Evolutionary conservation across 2,113 vertebrate genomes (phyloP).

Genomic region (Heptranchias perlo): DNA sequence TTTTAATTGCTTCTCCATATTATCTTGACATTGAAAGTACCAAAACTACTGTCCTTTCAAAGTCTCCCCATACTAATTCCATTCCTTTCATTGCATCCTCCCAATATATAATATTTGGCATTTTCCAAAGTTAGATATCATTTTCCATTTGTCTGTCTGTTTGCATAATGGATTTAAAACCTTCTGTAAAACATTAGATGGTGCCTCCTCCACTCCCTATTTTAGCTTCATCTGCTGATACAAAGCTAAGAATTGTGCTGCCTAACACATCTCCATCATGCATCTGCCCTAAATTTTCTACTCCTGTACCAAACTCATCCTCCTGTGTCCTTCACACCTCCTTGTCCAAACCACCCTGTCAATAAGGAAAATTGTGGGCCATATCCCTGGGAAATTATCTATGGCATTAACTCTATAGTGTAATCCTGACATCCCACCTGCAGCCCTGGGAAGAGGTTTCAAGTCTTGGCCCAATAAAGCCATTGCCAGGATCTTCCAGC

Average conservation of each 20-base stretch:
- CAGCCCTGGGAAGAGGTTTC: neutral
- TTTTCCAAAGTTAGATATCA: neutral
- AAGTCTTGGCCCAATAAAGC: neutral
- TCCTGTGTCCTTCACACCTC: neutral
- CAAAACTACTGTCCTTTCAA: neutral
- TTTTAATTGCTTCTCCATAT: slow-evolving; percentile 62
- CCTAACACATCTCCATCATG: neutral
- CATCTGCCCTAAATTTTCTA: neutral
- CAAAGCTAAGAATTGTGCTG: neutral
- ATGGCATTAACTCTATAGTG: neutral
- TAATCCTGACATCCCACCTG: neutral
- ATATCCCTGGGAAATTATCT: neutral
- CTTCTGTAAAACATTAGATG: neutral
- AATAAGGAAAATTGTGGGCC: neutral
- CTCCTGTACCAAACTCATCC: neutral
- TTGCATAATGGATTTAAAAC: neutral
- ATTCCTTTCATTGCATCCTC: neutral
- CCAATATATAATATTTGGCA: neutral
- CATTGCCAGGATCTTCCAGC: neutral
- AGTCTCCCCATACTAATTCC: neutral
- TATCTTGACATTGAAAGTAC: neutral
- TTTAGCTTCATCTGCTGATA: neutral
- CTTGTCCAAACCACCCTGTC: neutral
- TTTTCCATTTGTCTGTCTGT: neutral
- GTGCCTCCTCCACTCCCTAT: neutral